phyloP scores from a whole-genome alignment of 2,888 invertebrate genomes.

The Acrobasis repandana region DNA sequence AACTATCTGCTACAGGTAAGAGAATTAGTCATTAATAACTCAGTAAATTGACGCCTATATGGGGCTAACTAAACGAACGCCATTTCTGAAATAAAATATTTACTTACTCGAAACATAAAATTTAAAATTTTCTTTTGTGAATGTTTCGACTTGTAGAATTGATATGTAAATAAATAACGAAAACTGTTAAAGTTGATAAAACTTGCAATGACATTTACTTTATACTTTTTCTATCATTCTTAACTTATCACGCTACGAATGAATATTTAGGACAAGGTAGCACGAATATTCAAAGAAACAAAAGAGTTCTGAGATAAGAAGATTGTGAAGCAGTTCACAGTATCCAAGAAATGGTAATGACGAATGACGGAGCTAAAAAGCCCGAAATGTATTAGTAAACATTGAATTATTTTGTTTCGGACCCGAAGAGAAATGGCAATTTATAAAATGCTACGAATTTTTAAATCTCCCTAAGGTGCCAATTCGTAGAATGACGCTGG shows the following conservation, averaged over 20 bases:
- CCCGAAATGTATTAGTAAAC: neutral
- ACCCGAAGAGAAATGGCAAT: neutral
- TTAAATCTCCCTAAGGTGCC: neutral
- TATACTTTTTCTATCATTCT: neutral
- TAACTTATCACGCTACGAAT: neutral
- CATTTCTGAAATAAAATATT: too few relatives aligned
- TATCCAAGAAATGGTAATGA: slow-evolving; percentile 2
- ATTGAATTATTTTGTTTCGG: neutral
- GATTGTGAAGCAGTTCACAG: neutral
- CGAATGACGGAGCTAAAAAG: neutral
- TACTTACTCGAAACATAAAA: too few relatives aligned
- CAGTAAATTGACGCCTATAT: too few relatives aligned
- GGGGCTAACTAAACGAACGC: too few relatives aligned
- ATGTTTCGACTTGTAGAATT: too few relatives aligned
- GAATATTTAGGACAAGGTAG: slow-evolving; percentile 6
- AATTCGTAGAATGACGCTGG: slow-evolving; percentile 2
- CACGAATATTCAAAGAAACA: slow-evolving; percentile 8
- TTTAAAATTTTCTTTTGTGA: too few relatives aligned
- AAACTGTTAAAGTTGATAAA: too few relatives aligned
- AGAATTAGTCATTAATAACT: slow-evolving; percentile 3
- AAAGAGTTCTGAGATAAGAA: neutral
- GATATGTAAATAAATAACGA: too few relatives aligned
- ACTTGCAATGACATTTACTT: neutral
- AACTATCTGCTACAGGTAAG: neutral
- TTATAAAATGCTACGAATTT: slow-evolving; percentile 1